Percentiles rank a stretch among this genome's conserved stretches.
These are phyloP conservation scores for Macrotrachela quadricornifera DNA, from an alignment of 1,140 invertebrate genomes.

Conservation along the genomic window DNA sequence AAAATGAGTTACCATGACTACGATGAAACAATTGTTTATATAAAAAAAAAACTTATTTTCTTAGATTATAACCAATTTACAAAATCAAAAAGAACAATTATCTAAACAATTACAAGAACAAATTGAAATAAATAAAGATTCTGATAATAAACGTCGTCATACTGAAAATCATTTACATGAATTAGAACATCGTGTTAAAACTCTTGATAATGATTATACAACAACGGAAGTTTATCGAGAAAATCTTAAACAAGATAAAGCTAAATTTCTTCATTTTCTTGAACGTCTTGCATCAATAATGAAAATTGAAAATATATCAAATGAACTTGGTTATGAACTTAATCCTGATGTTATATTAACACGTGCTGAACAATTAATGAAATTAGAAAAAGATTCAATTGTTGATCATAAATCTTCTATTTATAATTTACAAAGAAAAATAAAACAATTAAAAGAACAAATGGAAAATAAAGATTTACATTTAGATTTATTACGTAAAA, in stretches of 20 bases:
- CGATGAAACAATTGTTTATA: no score
- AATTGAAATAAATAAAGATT: slow-evolving; percentile 16
- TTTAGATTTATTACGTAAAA: slow-evolving; percentile 61
- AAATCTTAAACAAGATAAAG: slow-evolving; percentile 23
- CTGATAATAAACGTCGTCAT: slow-evolving; percentile 15
- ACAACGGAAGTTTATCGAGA: slow-evolving; percentile 25
- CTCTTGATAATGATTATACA: slow-evolving; percentile 21
- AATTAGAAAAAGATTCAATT: slow-evolving; percentile 20
- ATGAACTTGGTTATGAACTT: slow-evolving; percentile 26
- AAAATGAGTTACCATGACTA: no score
- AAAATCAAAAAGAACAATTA: slow-evolving; percentile 19
- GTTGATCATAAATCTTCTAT: slow-evolving; percentile 13
- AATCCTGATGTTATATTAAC: slow-evolving; percentile 22
- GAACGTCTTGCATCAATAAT: slow-evolving; percentile 21
- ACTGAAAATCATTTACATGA: slow-evolving; percentile 18
- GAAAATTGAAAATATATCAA: slow-evolving; percentile 27
- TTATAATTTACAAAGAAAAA: background rate
- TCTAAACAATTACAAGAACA: slow-evolving; percentile 23
- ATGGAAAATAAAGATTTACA: slow-evolving; percentile 70
- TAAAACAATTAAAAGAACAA: slow-evolving; percentile 55
- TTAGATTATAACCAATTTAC: slow-evolving; percentile 18
- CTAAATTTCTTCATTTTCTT: slow-evolving; percentile 19
- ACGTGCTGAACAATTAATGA: slow-evolving; percentile 25
- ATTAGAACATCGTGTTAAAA: slow-evolving; percentile 16
- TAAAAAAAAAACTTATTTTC: background rate